Base-by-base conservation (phyloP, 1,140 invertebrate species). In the Aphaenogaster rudis region DNA sequence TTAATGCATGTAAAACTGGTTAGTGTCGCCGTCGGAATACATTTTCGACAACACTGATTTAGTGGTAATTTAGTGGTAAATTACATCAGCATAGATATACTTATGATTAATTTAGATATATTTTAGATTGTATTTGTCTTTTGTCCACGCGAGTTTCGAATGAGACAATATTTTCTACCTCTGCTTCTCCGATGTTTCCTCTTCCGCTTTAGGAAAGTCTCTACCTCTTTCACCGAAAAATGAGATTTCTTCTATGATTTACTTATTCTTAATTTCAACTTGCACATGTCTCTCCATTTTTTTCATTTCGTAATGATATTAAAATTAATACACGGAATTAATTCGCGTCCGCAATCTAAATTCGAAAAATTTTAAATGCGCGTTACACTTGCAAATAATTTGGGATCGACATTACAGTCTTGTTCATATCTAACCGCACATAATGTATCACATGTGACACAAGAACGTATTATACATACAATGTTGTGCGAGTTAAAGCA, bases 101-200 rank as follows among this genome's bases (percentile, higher is more conserved):
- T 57, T 69, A 15, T 11, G 64, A 71, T 69, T 57, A 81, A 1
- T 21, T 74, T 39, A 36, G 7, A 59, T 5, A 17, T 48, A 39
- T 50, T 81, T 69, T 39, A 42, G n/a, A 48, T 15, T 21, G 3
- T 33, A 59, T 39, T 33, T 82, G 15, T 33, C 21, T 72, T 82
- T 36, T 50, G n/a, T 72, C 15, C 4, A 45, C 21, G 11, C 66
- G 21, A 71, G 28, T 74, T 74, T 45, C 52, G 6, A 48, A 59
- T 45, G 80, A 72, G n/a, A 74, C 54, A n/a, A 36, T 36, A 61
- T 17, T 61, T 84, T 74, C 42, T 84, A 84, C 69, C 54, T 82
- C 67, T 54, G 15, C 13, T 80, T 69, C 64, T 45, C 36, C n/a
- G 50, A 69, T 1, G 50, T 33, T 69, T 69, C 8, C 80, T 72